Evolutionary conservation across 2,888 invertebrate genomes (phyloP).

Genomic region (Euzetes globulus): DNA sequence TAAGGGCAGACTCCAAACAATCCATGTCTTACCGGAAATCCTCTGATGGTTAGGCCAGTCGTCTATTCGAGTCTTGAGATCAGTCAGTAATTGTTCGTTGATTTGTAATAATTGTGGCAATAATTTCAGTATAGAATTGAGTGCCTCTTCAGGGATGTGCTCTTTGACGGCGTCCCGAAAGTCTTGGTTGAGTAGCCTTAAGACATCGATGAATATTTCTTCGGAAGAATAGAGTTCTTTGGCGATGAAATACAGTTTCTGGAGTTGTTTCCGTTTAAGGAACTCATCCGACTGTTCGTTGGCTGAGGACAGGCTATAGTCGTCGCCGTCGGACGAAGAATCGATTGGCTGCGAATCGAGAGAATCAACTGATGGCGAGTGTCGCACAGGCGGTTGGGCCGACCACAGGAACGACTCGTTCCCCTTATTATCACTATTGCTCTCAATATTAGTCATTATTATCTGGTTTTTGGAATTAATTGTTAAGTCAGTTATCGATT

Average conservation of each 20-base stretch:
- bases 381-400: neutral
- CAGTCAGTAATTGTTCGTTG: constrained; percentile 53
- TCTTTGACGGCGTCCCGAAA: constrained; percentile 49
- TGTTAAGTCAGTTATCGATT: neutral
- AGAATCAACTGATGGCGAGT: neutral
- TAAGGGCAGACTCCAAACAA: constrained; percentile 56
- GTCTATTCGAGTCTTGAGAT: constrained; percentile 49
- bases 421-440: neutral
- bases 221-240: constrained; percentile 55
- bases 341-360: constrained; percentile 3
- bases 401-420: neutral
- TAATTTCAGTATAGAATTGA: constrained; percentile 52
- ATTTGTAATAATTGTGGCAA: constrained; percentile 53
- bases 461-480: neutral
- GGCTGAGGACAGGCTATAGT: neutral
- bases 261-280: constrained; percentile 40
- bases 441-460: neutral
- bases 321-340: neutral
- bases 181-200: constrained; percentile 53
- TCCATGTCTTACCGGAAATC: constrained; percentile 49
- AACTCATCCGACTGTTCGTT: neutral
- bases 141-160: constrained; percentile 47
- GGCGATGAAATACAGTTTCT: constrained; percentile 52
- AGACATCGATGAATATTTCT: constrained; percentile 53
- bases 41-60: constrained; percentile 48